Percentiles rank a stretch among this genome's conserved stretches.
phyloP scores from a whole-genome alignment of 2,888 invertebrate species.

The Cephus pulcher region DNA sequence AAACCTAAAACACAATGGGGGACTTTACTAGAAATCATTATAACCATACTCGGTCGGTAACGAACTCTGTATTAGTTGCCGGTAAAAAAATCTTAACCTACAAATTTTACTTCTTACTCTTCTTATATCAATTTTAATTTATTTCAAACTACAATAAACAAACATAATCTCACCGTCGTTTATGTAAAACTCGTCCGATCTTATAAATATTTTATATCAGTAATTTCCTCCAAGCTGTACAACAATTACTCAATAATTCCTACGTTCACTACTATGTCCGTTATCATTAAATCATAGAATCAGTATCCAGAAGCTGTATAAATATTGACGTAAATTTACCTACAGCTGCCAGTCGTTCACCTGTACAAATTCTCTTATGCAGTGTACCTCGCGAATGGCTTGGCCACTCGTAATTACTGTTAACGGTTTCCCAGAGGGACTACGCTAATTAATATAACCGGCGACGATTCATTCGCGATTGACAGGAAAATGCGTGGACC shows the following conservation, averaged over 20 bases:
- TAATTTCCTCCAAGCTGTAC: not conserved
- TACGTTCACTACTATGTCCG: not conserved
- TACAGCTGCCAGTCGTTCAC: not conserved
- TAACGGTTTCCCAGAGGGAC: slow-evolving; percentile 58
- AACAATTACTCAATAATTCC: not conserved
- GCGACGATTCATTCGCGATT: slow-evolving; percentile 61
- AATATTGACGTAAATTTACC: not conserved
- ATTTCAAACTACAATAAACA: not conserved
- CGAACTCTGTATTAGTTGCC: not conserved
- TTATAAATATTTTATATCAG: not conserved
- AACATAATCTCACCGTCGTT: not conserved
- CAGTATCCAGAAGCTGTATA: not conserved
- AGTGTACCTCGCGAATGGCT: not conserved
- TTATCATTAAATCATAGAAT: not conserved
- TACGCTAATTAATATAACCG: slow-evolving; percentile 65
- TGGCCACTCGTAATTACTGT: slow-evolving; percentile 19
- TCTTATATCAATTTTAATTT: not conserved
- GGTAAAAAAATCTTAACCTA: not conserved
- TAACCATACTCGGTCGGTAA: not conserved
- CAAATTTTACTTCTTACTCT: not conserved
- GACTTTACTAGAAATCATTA: not conserved
- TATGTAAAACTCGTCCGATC: not conserved
- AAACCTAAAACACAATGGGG: not conserved
- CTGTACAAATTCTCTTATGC: not conserved
- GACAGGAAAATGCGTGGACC: slow-evolving; percentile 53